A percentile compares a stretch with the other conserved stretches of the same genome.
phyloP scores from a whole-genome alignment of 1,140 invertebrate species.

The Popillia japonica region DNA sequence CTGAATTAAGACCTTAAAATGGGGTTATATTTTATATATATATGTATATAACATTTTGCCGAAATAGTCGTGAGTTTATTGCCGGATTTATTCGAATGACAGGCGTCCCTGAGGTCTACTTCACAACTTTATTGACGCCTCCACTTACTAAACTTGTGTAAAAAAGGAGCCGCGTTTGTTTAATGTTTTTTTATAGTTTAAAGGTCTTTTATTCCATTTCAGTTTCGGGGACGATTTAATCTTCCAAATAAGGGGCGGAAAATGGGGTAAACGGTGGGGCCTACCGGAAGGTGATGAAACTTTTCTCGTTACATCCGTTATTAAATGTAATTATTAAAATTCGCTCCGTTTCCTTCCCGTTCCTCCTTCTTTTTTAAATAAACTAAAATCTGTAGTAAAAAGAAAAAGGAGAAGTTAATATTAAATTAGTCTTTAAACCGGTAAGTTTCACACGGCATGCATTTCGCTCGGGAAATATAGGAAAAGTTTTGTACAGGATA shows the following conservation, averaged over 20 bases:
- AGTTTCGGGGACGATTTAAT: not conserved
- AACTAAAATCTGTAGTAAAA: not conserved
- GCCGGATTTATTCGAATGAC: slow-evolving; percentile 54
- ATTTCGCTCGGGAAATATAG: not conserved
- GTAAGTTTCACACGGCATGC: not conserved
- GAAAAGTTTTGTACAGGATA: not conserved
- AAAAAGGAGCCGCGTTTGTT: slow-evolving; percentile 54
- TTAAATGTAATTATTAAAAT: slow-evolving; percentile 8
- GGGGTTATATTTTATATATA: slow-evolving; percentile 21
- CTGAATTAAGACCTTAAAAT: slow-evolving; percentile 6
- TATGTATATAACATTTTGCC: slow-evolving; percentile 37
- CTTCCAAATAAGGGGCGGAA: not conserved
- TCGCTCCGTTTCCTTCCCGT: not conserved
- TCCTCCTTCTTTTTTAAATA: not conserved
- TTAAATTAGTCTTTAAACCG: not conserved
- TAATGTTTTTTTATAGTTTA: slow-evolving; percentile 54
- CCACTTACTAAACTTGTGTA: slow-evolving; percentile 53
- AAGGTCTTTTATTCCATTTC: slow-evolving; percentile 33
- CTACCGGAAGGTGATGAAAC: no score
- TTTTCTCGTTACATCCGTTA: not conserved
- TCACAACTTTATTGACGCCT: slow-evolving; percentile 58
- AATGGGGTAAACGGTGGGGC: no score
- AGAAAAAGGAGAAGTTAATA: not conserved
- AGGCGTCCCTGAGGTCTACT: slow-evolving; percentile 55
- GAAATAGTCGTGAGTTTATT: slow-evolving; percentile 54